A percentile compares a stretch with the other conserved stretches of the same genome.
Evolutionary conservation across 2,888 invertebrate species (phyloP).

Genomic region (Chrysolina oricalcia): DNA sequence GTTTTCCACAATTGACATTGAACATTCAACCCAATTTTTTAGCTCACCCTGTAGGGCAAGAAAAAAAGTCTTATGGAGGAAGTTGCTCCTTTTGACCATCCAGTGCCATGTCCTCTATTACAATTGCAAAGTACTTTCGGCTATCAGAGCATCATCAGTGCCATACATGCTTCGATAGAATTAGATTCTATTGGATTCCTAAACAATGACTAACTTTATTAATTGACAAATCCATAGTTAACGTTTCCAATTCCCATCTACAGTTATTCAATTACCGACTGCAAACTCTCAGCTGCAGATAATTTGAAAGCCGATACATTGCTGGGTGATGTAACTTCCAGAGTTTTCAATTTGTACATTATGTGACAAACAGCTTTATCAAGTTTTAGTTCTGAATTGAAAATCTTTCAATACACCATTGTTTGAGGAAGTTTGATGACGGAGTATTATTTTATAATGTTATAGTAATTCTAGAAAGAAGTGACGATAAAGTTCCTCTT

Average conservation of each 20-base stretch:
- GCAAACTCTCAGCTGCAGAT: constrained; percentile 29
- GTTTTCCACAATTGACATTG: no score
- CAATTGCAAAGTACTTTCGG: no score
- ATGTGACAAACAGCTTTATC: constrained; percentile 7
- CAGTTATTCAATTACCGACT: constrained; percentile 26
- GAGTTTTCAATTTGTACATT: constrained; percentile 2
- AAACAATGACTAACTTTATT: not conserved
- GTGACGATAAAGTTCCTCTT: not conserved
- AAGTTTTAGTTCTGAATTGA: constrained; percentile 6
- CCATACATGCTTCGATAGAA: not conserved
- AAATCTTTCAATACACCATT: constrained; percentile 9
- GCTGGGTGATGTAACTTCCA: not conserved
- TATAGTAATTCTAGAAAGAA: not conserved
- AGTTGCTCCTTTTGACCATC: no score
- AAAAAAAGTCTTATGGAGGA: no score
- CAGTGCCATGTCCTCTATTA: not conserved
- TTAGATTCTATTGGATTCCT: not conserved
- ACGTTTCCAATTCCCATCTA: not conserved
- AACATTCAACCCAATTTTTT: no score
- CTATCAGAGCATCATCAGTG: not conserved
- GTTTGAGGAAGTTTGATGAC: not conserved
- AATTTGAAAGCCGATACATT: constrained; percentile 28
- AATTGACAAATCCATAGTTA: constrained; percentile 18
- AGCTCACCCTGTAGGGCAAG: no score
- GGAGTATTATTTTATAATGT: not conserved